These are phyloP conservation scores for Pollachius pollachius DNA, from an alignment of 2,113 vertebrate species.

Conservation along the genomic window DNA sequence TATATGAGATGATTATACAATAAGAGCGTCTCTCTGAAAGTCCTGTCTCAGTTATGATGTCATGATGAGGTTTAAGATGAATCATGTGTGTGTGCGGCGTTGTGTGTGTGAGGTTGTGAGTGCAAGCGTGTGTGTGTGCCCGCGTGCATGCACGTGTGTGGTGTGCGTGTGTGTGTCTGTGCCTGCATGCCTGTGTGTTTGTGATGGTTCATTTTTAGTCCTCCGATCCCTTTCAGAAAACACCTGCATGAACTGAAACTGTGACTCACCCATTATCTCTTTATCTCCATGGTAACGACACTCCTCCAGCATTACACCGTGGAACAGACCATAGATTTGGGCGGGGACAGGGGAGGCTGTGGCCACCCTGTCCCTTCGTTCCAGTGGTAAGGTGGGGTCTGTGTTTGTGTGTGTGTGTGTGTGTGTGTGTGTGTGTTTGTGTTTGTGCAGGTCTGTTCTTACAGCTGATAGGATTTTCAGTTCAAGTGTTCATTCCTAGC, in stretches of 20 bases:
- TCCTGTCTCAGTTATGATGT: too few species aligned
- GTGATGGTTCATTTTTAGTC: background rate
- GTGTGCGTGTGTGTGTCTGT: background rate
- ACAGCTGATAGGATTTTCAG: too few species aligned
- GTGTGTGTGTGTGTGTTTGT: conserved; percentile 17
- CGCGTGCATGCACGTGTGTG: background rate
- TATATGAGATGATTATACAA: too few species aligned
- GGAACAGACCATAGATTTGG: too few species aligned
- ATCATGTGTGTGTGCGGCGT: background rate
- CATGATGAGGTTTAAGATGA: too few species aligned
- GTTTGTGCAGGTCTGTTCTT: background rate
- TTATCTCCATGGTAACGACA: background rate
- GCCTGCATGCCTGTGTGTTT: background rate
- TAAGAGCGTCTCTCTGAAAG: too few species aligned
- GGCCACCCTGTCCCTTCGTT: background rate
- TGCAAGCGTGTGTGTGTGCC: background rate
- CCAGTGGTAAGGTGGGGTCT: conserved; percentile 13
- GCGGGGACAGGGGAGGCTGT: too few species aligned
- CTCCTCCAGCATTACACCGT: background rate
- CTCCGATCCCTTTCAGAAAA: background rate
- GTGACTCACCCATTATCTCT: background rate
- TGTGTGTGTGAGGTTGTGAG: background rate
- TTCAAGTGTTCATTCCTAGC: too few species aligned
- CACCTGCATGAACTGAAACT: background rate
- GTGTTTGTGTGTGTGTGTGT: conserved; percentile 20